phyloP scores from a whole-genome alignment of 2,888 invertebrate species.

The Athrips mouffetella region DNA sequence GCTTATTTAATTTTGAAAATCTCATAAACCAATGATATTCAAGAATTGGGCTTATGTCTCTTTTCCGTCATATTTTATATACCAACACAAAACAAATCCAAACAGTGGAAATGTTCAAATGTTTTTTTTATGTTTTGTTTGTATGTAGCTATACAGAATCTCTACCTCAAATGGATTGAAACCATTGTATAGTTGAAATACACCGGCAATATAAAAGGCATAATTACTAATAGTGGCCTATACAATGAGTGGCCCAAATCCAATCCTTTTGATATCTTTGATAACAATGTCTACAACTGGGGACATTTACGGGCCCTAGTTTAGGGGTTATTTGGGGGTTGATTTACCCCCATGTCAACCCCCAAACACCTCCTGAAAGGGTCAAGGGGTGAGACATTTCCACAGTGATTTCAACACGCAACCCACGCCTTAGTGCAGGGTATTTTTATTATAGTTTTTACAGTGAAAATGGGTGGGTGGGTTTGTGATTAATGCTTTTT shows the following conservation, averaged over 20 bases:
- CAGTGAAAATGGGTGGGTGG: background rate
- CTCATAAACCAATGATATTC: no score
- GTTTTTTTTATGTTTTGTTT: no score
- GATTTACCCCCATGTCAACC: no score
- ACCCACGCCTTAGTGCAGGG: constrained; percentile 18
- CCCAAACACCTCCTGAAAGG: constrained; percentile 9
- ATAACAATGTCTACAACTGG: constrained; percentile 22
- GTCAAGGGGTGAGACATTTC: constrained; percentile 13
- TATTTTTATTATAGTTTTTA: constrained; percentile 3
- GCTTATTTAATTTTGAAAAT: no score
- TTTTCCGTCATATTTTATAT: no score
- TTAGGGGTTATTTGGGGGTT: constrained; percentile 13
- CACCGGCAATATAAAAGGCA: background rate
- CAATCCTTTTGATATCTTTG: constrained; percentile 16
- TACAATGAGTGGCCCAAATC: background rate
- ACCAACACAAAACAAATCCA: no score
- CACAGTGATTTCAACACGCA: constrained; percentile 30
- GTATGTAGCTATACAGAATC: no score
- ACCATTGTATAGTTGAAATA: background rate
- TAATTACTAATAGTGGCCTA: background rate
- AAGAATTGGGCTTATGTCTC: no score
- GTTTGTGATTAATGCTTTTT: constrained; percentile 1
- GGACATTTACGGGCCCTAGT: constrained; percentile 29
- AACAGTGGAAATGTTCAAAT: no score
- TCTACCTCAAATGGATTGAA: background rate